A percentile compares a stretch with the other conserved stretches of the same genome.
phyloP scores from a whole-genome alignment of 2,113 vertebrate genomes.

The Eptesicus fuscus region DNA sequence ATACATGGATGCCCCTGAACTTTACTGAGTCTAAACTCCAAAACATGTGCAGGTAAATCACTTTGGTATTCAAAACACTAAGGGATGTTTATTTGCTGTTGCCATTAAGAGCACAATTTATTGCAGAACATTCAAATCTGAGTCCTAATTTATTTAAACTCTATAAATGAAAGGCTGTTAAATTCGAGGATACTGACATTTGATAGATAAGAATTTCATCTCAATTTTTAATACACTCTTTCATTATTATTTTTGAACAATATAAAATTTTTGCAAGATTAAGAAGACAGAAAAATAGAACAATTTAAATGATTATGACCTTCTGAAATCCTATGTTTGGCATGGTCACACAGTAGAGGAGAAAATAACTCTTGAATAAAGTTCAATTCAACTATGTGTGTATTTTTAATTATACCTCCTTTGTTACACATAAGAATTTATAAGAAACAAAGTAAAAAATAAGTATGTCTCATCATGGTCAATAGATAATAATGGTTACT shows the following conservation, averaged over 20 bases:
- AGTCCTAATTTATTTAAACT: conserved; percentile 50
- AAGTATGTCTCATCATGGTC: conserved; percentile 40
- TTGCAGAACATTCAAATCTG: conserved; percentile 42
- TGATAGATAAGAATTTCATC: conserved; percentile 36
- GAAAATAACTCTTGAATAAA: neutral
- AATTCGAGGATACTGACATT: conserved; percentile 14
- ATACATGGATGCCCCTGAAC: conserved; percentile 81
- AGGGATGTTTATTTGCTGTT: conserved; percentile 68
- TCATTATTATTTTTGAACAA: conserved; percentile 19
- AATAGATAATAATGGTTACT: conserved; percentile 51
- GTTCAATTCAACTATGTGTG: neutral
- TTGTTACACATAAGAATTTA: neutral
- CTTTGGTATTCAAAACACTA: conserved; percentile 73
- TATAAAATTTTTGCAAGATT: neutral
- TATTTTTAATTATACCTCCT: neutral
- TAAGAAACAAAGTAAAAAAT: conserved; percentile 56
- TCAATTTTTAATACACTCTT: conserved; percentile 2
- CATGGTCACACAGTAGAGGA: neutral
- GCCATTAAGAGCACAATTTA: conserved; percentile 50
- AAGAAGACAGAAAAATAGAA: neutral
- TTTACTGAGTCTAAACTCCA: conserved; percentile 77
- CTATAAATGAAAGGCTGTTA: conserved; percentile 61
- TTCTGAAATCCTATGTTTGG: neutral
- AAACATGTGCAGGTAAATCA: conserved; percentile 72
- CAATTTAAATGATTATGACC: neutral